phyloP scores from a whole-genome alignment of 2,113 vertebrate genomes.

The Vulpes vulpes region DNA sequence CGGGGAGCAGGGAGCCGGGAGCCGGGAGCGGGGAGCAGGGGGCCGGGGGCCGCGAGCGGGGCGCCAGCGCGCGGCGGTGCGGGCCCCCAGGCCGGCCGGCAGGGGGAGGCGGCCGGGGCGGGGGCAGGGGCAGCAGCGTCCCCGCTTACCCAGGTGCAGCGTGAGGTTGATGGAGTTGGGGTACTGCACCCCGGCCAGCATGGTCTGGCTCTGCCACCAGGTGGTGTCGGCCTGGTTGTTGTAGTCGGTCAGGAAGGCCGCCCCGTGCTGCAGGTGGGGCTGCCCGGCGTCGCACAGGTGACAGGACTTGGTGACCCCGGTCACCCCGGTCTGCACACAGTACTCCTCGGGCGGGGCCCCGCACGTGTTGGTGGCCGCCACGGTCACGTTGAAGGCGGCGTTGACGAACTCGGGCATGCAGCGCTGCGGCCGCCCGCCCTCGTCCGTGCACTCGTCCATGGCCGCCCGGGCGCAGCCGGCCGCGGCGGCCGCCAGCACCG shows the following conservation, averaged over 20 bases:
- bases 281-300: slow-evolving; percentile 96
- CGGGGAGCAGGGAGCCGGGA: background rate
- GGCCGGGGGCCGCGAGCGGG: background rate
- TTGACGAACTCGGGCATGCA: slow-evolving; percentile 99
- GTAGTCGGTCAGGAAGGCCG: slow-evolving; percentile 97
- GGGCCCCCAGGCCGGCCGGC: background rate
- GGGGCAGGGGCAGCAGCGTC: slow-evolving; percentile 60
- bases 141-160: slow-evolving; percentile 95
- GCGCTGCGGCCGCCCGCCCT: slow-evolving; percentile 90
- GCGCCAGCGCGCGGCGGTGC: background rate
- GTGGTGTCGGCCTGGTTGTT: slow-evolving; percentile 98
- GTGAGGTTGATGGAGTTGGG: slow-evolving; percentile 97
- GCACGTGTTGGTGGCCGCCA: slow-evolving; percentile 97
- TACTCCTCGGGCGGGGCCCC: slow-evolving; percentile 97
- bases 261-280: slow-evolving; percentile 93
- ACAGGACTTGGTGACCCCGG: slow-evolving; percentile 99
- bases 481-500: slow-evolving; percentile 74
- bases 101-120: background rate
- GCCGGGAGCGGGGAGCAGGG: background rate
- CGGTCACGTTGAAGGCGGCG: slow-evolving; percentile 97
- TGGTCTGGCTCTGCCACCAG: slow-evolving; percentile 99
- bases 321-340: slow-evolving; percentile 99
- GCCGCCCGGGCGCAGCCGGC: slow-evolving; percentile 89
- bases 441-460: slow-evolving; percentile 94
- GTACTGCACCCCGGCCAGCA: slow-evolving; percentile 98